Conservation (phyloP, 1,140 invertebrate species). For the Tetraneura akinire region DNA sequence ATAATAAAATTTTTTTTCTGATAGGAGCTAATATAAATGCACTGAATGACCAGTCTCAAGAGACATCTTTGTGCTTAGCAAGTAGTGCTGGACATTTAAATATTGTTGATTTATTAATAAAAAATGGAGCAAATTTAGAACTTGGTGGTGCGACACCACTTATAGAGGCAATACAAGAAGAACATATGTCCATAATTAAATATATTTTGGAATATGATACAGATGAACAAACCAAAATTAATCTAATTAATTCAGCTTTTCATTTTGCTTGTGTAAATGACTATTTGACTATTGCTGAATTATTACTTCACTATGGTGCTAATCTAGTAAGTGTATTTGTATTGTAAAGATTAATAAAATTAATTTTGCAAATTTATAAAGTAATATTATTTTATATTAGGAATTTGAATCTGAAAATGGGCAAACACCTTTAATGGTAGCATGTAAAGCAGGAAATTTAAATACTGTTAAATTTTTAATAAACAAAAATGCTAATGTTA, state of each 20-base stretch:
- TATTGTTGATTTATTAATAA: conserved; percentile 95
- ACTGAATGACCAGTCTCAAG: conserved; percentile 97
- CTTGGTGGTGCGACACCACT: conserved; percentile 94
- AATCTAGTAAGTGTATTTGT: conserved; percentile 68
- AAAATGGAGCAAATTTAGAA: conserved; percentile 93
- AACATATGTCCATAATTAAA: conserved; percentile 87
- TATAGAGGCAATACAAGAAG: conserved; percentile 98
- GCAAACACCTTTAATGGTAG: conserved; percentile 96
- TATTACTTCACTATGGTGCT: conserved; percentile 84
- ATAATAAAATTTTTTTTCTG: too few species aligned
- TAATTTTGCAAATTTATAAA: too few species aligned
- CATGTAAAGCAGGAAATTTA: conserved; percentile 96
- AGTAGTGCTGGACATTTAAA: conserved; percentile 97
- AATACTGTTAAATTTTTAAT: conserved; percentile 96
- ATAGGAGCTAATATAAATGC: conserved; percentile 93
- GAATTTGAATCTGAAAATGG: conserved; percentile 94
- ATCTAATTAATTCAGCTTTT: conserved; percentile 94
- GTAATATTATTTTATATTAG: conserved; percentile 57
- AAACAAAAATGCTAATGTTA: conserved; percentile 91
- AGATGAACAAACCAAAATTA: conserved; percentile 91
- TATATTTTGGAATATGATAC: conserved; percentile 82
- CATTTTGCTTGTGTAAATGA: conserved; percentile 97
- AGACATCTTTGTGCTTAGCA: conserved; percentile 93
- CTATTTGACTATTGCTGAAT: conserved; percentile 88
- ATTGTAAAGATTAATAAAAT: too few species aligned